Evolutionary conservation across 1,140 invertebrate genomes (phyloP).

Genomic region (Drosophila nasuta): DNA sequence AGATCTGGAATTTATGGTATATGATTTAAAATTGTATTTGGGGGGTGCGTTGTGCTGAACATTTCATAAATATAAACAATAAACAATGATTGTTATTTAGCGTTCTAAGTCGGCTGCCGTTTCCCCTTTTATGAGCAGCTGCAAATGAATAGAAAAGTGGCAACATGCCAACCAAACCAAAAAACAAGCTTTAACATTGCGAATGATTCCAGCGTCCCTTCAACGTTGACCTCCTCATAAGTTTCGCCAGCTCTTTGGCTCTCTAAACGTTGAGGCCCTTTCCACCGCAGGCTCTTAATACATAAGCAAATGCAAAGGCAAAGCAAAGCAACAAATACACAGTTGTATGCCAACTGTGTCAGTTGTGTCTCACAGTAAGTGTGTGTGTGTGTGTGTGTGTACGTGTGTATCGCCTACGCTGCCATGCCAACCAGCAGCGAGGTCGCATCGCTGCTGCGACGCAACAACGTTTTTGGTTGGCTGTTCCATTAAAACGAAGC

Average conservation of each 20-base stretch:
- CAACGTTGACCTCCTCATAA: slow-evolving; percentile 40
- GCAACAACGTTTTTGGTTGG: slow-evolving; percentile 82
- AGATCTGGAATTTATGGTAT: slow-evolving; percentile 5
- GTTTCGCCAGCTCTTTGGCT: slow-evolving; percentile 4
- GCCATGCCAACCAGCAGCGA: slow-evolving; percentile 79
- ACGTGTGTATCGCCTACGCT: slow-evolving; percentile 56
- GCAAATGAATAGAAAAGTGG: slow-evolving; percentile 72
- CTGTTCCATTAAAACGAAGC: slow-evolving; percentile 63
- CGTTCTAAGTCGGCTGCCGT: slow-evolving; percentile 20
- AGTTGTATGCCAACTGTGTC: slow-evolving; percentile 64
- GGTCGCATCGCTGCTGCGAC: slow-evolving; percentile 60
- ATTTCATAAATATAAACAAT: slow-evolving; percentile 36
- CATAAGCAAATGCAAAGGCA: slow-evolving; percentile 16
- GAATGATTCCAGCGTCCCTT: slow-evolving; percentile 5
- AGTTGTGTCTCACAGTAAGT: slow-evolving; percentile 49
- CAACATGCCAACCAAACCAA: slow-evolving; percentile 59
- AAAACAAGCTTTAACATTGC: slow-evolving; percentile 49
- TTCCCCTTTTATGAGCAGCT: slow-evolving; percentile 41
- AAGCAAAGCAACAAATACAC: slow-evolving; percentile 23
- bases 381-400: slow-evolving; percentile 21
- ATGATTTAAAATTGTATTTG: slow-evolving; percentile 11
- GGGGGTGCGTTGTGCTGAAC: not conserved
- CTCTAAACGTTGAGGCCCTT: not conserved
- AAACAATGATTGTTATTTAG: slow-evolving; percentile 46
- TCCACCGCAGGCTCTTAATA: not conserved